A percentile compares a stretch with the other conserved stretches of the same genome.
phyloP scores from a whole-genome alignment of 2,888 invertebrate genomes.

The Colostygia pectinataria region DNA sequence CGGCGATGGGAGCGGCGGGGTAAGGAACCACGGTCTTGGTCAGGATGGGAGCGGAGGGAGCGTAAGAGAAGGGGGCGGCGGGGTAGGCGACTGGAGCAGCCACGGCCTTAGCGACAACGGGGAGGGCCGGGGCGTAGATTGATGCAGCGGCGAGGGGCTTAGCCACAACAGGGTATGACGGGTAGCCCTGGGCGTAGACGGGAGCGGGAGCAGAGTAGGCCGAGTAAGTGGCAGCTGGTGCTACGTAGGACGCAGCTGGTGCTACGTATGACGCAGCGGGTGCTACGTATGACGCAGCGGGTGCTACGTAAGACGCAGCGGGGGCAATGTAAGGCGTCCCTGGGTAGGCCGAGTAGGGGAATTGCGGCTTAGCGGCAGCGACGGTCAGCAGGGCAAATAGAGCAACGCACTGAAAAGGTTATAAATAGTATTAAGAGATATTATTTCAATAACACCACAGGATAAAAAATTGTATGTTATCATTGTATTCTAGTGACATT shows the following conservation, averaged over 20 bases:
- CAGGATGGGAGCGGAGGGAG: conserved; percentile 3
- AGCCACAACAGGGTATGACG: conserved; percentile 10
- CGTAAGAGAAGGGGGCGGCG: neutral
- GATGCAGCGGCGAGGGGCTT: conserved; percentile 1
- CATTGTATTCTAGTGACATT: no score
- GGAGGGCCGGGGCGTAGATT: conserved; percentile 1
- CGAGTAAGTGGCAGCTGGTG: neutral
- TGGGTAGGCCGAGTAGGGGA: conserved; percentile 9
- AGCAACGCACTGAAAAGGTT: conserved; percentile 44
- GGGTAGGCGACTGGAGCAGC: conserved; percentile 1
- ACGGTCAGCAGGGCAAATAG: conserved; percentile 54
- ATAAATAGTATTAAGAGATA: no score
- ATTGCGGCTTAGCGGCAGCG: conserved; percentile 47
- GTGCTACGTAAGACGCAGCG: conserved; percentile 4
- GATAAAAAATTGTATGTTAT: no score
- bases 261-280: conserved; percentile 3
- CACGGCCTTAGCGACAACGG: conserved; percentile 1
- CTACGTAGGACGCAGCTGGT: conserved; percentile 1
- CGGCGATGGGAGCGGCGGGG: neutral
- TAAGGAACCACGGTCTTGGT: neutral
- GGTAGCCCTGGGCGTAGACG: conserved; percentile 3
- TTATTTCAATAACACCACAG: no score
- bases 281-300: conserved; percentile 8
- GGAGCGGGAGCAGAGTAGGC: conserved; percentile 5
- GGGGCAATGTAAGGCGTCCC: conserved; percentile 1